phyloP scores from a whole-genome alignment of 2,888 invertebrate species.

The Oscheius sp. region DNA sequence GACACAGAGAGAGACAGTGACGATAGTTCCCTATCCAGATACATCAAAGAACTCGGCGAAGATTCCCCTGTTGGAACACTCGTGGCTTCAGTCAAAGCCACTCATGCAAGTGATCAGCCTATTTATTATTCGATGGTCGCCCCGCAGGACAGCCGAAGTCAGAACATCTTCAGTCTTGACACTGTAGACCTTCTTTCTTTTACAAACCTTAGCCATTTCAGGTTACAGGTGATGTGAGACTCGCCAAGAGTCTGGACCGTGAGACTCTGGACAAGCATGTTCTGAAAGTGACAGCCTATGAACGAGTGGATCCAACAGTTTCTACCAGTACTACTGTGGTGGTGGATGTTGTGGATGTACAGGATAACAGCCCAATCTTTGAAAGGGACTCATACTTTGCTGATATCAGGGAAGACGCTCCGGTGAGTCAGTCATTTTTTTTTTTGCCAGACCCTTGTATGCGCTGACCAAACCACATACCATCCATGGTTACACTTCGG shows the following conservation, averaged over 20 bases:
- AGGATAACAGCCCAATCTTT: conserved; percentile 93
- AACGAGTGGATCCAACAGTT: conserved; percentile 66
- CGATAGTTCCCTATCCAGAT: conserved; percentile 47
- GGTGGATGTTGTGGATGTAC: conserved; percentile 91
- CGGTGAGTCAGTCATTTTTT: conserved; percentile 48
- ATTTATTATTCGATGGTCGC: conserved; percentile 71
- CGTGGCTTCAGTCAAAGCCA: conserved; percentile 63
- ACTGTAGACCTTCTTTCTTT: conserved; percentile 45
- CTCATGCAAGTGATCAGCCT: conserved; percentile 61
- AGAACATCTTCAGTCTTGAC: conserved; percentile 62
- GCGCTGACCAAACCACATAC: too few species aligned
- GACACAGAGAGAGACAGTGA: too few species aligned
- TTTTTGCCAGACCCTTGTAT: too few species aligned
- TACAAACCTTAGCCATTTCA: conserved; percentile 29
- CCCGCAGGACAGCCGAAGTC: conserved; percentile 68
- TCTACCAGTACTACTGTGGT: conserved; percentile 66
- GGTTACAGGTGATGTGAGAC: conserved; percentile 65
- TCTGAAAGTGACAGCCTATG: conserved; percentile 70
- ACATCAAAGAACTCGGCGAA: conserved; percentile 66
- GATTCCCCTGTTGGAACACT: conserved; percentile 58
- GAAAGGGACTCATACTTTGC: conserved; percentile 91
- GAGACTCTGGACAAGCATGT: conserved; percentile 69
- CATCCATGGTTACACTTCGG: too few species aligned
- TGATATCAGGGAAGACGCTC: conserved; percentile 85
- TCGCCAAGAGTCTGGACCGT: conserved; percentile 69